Evolutionary conservation across 2,888 invertebrate genomes (phyloP), one percentile per base, ranked within the genome.

Genomic region (Deilephila elpenor): DNA sequence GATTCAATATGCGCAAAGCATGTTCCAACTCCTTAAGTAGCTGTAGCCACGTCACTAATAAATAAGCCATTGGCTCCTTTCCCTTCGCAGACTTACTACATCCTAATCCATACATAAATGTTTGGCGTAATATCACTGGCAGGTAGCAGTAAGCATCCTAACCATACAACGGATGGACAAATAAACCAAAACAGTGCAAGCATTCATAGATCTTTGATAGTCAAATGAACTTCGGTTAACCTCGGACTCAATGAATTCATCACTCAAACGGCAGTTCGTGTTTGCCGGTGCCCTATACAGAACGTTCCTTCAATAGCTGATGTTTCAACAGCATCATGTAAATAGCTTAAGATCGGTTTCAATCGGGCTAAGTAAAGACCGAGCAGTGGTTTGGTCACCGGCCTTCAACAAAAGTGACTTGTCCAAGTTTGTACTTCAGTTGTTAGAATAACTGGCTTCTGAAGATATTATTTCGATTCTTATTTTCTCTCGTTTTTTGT

Each of bases 341-440:
- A 44, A 5, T 20, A 64, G 64, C 44, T 64, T 8, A 60, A 64
- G 37, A 64, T 44, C 37, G 3, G 14, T 64, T 64, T 44, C 44
- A 64, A 64, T 64, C 44, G 11, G 64, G 20, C 44, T 64, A 64
- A 64, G 64, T 64, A 64, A 64, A 64, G 20, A n/a, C 20, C 20
- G 64, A 20, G 64, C 11, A 64, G 44, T 20, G 37, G 44, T 5
- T 14, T 64, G 61, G 37, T 20, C 6, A 8, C 14, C 20, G 11
- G n/a, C 37, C 0, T 44, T 11, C n/a, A 37, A 14, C 20, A 20
- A 34, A 44, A 6, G 37, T 20, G 20, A 20, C 37, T 64, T 8
- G 20, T n/a, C 20, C 37, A 20, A 44, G 61, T 20, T 44, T 14
- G 37, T 8, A 8, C n/a, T 44, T 17, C 11, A 20, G 37, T 44